phyloP scores from a whole-genome alignment of 2,888 invertebrate species.

The Amaurobius ferox region DNA sequence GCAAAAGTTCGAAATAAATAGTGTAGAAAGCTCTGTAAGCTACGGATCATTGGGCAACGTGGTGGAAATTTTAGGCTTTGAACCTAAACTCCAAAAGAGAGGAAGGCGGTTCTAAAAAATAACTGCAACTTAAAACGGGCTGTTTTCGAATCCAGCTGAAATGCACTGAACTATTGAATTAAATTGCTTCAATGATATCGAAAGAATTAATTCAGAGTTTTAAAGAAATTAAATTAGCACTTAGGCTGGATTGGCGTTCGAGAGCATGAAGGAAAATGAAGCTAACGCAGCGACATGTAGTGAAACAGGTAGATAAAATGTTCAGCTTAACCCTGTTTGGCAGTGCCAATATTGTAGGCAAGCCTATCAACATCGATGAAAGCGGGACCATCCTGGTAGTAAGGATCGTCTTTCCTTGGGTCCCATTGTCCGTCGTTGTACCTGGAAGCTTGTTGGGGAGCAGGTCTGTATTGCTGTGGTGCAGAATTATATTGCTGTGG shows the following conservation, averaged over 20 bases:
- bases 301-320: too few species aligned
- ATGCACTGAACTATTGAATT: neutral
- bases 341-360: constrained; percentile 73
- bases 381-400: constrained; percentile 71
- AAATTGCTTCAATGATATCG: neutral
- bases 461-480: constrained; percentile 52
- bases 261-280: neutral
- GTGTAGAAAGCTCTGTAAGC: neutral
- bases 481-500: constrained; percentile 25
- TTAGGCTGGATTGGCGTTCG: neutral
- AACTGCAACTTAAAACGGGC: neutral
- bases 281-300: too few species aligned
- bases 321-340: constrained; percentile 41
- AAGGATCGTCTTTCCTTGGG: constrained; percentile 59
- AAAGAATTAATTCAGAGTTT: neutral
- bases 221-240: neutral
- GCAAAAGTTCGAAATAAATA: neutral
- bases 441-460: constrained; percentile 3
- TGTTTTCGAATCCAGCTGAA: neutral
- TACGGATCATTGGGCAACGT: neutral
- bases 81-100: neutral
- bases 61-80: neutral
- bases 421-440: constrained; percentile 54
- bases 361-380: constrained; percentile 72
- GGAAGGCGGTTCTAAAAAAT: neutral